Conservation (phyloP, 1,140 invertebrate genomes). For the Anoplolepis gracilipes region DNA sequence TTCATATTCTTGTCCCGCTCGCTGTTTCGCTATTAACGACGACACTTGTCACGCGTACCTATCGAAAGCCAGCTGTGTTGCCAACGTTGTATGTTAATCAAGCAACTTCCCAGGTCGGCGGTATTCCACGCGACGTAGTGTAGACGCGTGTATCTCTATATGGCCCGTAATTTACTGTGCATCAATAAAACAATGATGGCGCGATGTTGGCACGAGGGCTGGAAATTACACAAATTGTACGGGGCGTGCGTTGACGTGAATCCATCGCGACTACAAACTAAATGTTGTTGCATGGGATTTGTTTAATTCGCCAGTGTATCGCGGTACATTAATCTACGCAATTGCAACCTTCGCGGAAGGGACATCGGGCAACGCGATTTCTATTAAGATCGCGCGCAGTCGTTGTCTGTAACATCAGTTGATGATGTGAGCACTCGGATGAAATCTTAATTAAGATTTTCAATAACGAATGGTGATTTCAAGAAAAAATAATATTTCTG, state of each 20-base stretch:
- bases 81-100: constrained; percentile 28
- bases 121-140: background rate
- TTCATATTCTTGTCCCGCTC: constrained; percentile 4
- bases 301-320: constrained; percentile 1
- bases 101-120: background rate
- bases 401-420: background rate
- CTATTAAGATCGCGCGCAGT: constrained; percentile 11
- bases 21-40: constrained; percentile 26
- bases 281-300: constrained; percentile 1
- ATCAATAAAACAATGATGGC: constrained; percentile 15
- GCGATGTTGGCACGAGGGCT: background rate
- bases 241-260: background rate
- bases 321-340: background rate
- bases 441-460: constrained; percentile 12
- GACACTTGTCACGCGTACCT: background rate
- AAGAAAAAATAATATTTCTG: background rate
- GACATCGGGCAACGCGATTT: background rate
- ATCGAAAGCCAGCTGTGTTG: constrained; percentile 2
- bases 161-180: constrained; percentile 14
- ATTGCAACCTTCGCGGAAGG: background rate
- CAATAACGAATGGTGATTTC: background rate
- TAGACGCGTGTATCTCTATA: background rate
- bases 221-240: constrained; percentile 7
- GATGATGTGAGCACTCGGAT: background rate
- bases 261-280: background rate